phyloP scores from a whole-genome alignment of 2,113 vertebrate species.

The Syngnathus typhle region DNA sequence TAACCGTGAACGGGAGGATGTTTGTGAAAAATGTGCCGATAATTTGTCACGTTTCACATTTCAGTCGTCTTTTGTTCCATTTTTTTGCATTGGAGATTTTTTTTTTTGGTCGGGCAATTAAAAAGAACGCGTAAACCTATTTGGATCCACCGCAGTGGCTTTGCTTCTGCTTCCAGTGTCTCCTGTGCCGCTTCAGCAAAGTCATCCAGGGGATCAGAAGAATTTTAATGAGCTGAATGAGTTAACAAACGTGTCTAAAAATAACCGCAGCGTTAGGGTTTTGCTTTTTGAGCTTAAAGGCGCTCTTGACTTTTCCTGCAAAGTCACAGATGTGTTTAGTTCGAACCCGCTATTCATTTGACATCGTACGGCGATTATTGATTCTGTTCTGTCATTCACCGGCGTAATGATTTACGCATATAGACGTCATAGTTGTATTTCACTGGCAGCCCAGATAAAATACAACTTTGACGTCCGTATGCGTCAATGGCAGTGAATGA shows the following conservation, averaged over 20 bases:
- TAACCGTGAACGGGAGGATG: background rate
- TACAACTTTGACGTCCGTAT: too few relatives aligned
- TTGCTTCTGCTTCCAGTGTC: background rate
- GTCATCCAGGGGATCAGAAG: background rate
- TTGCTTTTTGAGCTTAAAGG: background rate
- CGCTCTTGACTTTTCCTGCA: background rate
- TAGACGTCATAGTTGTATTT: too few relatives aligned
- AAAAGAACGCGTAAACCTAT: background rate
- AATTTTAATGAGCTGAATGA: background rate
- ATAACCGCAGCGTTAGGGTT: background rate
- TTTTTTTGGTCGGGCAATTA: background rate
- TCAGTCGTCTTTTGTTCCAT: background rate
- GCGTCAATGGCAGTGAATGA: too few relatives aligned
- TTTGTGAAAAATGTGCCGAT: background rate
- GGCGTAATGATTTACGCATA: slow-evolving; percentile 40
- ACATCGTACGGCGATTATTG: background rate
- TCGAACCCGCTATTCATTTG: too few relatives aligned
- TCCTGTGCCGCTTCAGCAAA: background rate
- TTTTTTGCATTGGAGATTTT: background rate
- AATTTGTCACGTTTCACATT: background rate
- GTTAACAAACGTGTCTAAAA: background rate
- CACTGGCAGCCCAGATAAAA: too few relatives aligned
- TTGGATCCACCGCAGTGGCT: background rate
- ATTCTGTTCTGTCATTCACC: slow-evolving; percentile 12
- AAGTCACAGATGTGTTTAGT: too few relatives aligned